Percentiles rank a stretch among this genome's conserved stretches.
These are phyloP conservation scores for Mustelus asterias DNA, from an alignment of 2,113 vertebrate species.

Conservation along the genomic window DNA sequence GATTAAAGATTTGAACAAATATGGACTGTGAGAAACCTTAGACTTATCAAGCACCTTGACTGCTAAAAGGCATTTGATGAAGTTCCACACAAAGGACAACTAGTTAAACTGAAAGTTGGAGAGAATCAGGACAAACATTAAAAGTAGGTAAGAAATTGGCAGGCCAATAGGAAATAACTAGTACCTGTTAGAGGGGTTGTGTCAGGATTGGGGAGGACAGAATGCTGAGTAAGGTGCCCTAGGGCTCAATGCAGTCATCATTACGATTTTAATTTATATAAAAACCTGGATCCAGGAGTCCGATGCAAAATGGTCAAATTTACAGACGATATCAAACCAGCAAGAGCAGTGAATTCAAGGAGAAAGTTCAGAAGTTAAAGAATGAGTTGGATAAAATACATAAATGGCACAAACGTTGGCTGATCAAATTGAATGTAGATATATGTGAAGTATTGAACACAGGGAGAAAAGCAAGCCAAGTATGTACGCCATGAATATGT, in stretches of 20 bases:
- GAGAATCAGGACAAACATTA: not conserved
- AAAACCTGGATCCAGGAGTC: not conserved
- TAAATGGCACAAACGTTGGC: not conserved
- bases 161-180: not conserved
- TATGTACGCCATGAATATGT: not conserved
- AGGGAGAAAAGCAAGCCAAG: not conserved
- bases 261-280: not conserved
- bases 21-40: not conserved
- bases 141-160: not conserved
- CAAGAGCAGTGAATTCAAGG: not conserved
- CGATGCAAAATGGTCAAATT: not conserved
- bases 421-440: not conserved
- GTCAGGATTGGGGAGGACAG: not conserved
- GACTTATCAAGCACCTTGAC: not conserved
- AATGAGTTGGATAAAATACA: not conserved
- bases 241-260: not conserved
- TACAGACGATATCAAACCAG: not conserved
- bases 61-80: not conserved
- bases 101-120: not conserved
- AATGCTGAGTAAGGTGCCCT: not conserved
- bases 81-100: not conserved
- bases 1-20: constrained; percentile 1
- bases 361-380: not conserved
- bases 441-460: not conserved
- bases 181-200: not conserved